Evolutionary conservation across 2,113 vertebrate genomes (phyloP), one percentile per base, ranked within the genome.

Genomic region (Xyrauchen texanus): DNA sequence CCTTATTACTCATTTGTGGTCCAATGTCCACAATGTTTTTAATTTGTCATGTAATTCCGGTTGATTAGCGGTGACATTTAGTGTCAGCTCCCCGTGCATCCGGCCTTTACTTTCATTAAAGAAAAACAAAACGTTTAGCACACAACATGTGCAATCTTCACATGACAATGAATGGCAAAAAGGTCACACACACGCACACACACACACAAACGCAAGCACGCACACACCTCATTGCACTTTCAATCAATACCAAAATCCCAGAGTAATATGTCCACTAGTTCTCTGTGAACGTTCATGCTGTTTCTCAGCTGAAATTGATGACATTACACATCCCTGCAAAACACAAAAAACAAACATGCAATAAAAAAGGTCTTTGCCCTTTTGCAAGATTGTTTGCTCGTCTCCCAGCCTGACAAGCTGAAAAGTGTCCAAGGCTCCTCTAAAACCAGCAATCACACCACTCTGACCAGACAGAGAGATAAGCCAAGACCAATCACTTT

Each of bases 191-290:
- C 21, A 34, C 3, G 21, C 21, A 34, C 21, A 85, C 89, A 90
- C 90, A 91, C 87, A 87, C 89, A n/a, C n/a, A n/a, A n/a, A 34
- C 21, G 3, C 21, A 34, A 1, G 21, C 21, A 34, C 21, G 85
- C 89, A 90, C 90, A 91, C 87, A 87, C 89, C 89, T 91, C 87
- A 87, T 84, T 8, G 21, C 16, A 2, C 55, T 67, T 45, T 68
- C 16, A 76, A 34, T 76, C 72, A 15, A 16, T 7, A n/a, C 8
- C 9, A 42, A 65, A 76, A 34, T 63, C 58, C 45, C 13, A 8
- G 61, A 12, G 70, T 6, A 21, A 73, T 8, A 15, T 58, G n/a
- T 8, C 7, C 61, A 10, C 16, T 34, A 34, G 21, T 34, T 34
- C 21, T 34, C 21, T 34, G 21, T 34, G 21, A 34, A 34, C 21